Evolutionary conservation across 2,113 vertebrate species (phyloP), one percentile per base, ranked within the genome.

Genomic region (Callorhinus ursinus): DNA sequence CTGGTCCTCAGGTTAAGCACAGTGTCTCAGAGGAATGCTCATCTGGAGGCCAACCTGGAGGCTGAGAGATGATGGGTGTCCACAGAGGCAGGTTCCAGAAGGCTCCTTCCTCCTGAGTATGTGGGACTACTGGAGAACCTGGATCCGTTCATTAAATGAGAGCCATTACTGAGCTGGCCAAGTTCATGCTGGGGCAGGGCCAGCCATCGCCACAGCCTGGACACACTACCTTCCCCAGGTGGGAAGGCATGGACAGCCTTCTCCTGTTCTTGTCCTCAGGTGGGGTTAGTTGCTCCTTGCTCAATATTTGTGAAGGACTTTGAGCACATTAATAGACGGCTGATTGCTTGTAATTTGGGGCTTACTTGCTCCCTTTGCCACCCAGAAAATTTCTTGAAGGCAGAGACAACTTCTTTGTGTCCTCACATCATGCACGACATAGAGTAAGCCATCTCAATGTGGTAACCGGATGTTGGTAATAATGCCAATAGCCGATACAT

Each of bases 171-270:
- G 39, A 21, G 4, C 26, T 51, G 49, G 90, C 36, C 76, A 7
- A 8, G 49, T 26, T 79, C 49, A 55, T 7, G 31, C 19, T 0
- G 15, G 24, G 61, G 18, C 6, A 7, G 7, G 55, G 5, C 33
- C 2, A 63, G 61, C n/a, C 28, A 3, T 79, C 46, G 13, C 12
- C 19, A 8, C 2, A 0, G 1, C 22, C 42, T 5, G 26, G 1
- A 33, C 57, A 24, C 22, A 4, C 5, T 6, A 3, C 26, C 63
- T 67, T 26, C 21, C 28, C 21, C 0, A 15, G 72, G 65, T 1
- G 28, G 46, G 46, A 36, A 8, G 8, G 8, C 67, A 28, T 55
- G 55, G 4, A 57, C 2, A 36, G 1, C 26, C 15, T 80, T 42
- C 59, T 65, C 21, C n/a, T 21, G 36, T 19, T 24, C 55, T 5